Evolutionary conservation across 2,797 vertebrate genomes (phyloP).

Genomic region (Emydoidea blandingii): DNA sequence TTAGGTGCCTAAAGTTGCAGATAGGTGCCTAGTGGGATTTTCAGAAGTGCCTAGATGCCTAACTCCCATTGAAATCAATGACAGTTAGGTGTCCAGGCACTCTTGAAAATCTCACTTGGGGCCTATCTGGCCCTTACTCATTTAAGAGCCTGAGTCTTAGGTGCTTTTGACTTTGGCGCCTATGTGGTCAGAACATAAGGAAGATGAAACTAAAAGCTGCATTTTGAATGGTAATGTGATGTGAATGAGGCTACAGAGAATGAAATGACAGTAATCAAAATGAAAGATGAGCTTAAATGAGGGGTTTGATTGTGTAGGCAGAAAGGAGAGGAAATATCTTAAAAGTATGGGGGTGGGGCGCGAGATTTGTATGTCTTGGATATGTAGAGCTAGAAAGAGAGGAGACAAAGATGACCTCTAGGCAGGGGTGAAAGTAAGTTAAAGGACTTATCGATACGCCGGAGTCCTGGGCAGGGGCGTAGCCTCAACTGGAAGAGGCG

Average conservation of each 20-base stretch:
- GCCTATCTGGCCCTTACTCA: too few species aligned
- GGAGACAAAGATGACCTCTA: conserved; percentile 28
- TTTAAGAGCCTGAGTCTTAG: not conserved
- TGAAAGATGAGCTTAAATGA: conserved; percentile 60
- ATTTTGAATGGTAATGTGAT: conserved; percentile 22
- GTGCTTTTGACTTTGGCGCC: conserved; percentile 51
- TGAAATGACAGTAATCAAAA: conserved; percentile 63
- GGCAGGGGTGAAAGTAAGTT: not conserved
- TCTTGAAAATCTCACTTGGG: not conserved
- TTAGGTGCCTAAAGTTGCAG: too few species aligned
- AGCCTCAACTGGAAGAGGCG: too few species aligned
- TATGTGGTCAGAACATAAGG: conserved; percentile 50
- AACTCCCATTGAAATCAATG: not conserved
- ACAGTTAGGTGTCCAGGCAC: not conserved
- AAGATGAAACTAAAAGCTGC: conserved; percentile 49
- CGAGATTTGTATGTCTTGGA: conserved; percentile 38
- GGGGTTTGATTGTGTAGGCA: conserved; percentile 43
- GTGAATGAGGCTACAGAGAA: conserved; percentile 66
- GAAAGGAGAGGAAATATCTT: conserved; percentile 51
- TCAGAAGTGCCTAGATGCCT: too few species aligned
- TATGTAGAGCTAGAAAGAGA: conserved; percentile 13
- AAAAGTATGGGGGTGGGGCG: conserved; percentile 39
- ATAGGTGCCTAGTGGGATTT: too few species aligned
- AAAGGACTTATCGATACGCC: too few species aligned
- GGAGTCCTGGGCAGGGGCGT: too few species aligned